Base-by-base conservation (phyloP, 2,888 invertebrate species). In the Drosophila ustulata region DNA sequence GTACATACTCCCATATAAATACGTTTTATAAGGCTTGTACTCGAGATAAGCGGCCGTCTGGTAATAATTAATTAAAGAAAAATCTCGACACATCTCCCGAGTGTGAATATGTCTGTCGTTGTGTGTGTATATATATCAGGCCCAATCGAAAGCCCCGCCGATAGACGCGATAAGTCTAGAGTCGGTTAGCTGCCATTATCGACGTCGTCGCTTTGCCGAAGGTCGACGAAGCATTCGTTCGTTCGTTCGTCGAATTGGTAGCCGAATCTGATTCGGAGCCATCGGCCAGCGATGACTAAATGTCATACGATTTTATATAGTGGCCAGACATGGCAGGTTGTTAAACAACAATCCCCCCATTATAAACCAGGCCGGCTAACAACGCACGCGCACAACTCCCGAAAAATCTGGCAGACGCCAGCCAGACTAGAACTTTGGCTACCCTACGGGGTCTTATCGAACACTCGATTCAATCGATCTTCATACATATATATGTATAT, bases 301-400 rank as follows among this genome's bases (percentile, higher is more conserved):
- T 57, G 66, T 74, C 73, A 49, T 71, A 65, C 78, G 72, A 77
- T 77, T 71, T 64, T 59, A 26, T 63, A 50, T 39, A 28, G 26
- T 9, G 8, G 28, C 52, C 45, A 72, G 73, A 72, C 68, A 34
- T 39, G 26, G 26, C 59, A 65, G 55, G 43, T 75, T 64, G 70
- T 57, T 53, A 25, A 59, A 63, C 76, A 70, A 75, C 71, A 73
- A 70, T 46, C 43, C 46, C 39, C 49, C 32, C 30, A 46, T 43
- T 41, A 50, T 49, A 47, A 50, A 34, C 43, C 49, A 13, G 11
- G 23, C 11, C 30, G 11, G 18, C 30, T 37, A 43, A 43, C 70
- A 9, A 45, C 23, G 56, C 56, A 52, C 51, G 51, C 63, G 64
- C 50, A 47, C 23, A 62, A 62, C 13, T 51, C n/a, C 25, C 23